Base-by-base conservation (phyloP, 2,888 invertebrate species). In the Serripes groenlandicus region DNA sequence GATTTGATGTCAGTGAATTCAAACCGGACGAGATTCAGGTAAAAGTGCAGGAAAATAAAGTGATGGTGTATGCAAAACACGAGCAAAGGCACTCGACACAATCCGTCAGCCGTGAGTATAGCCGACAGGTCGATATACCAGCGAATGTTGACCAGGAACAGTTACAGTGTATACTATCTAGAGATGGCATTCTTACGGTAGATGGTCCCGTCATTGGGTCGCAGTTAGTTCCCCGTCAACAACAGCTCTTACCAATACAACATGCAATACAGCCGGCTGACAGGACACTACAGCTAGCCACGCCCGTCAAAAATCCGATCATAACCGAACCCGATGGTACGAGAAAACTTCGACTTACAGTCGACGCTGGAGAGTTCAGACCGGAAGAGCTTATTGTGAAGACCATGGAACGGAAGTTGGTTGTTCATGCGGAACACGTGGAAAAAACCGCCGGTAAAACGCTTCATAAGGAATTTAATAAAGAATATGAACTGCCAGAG, bases 401-500 rank as follows among this genome's bases (percentile, higher is more conserved):
- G 86, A 94, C 94, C 4, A 92, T 93, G 83, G 94, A 94, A 74
- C 89, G 90, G 83, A 94, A 94, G 85, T 84, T 94, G 54, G 89
- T 93, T 54, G 93, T 94, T 18, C 92, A 92, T 64, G 94, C 94
- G 1, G 91, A 92, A 64, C 94, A 94, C 83, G 94, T 94, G 76
- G 94, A 93, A 86, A 92, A 92, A 78, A 86, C 89, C 15, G 90
- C 91, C 2, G 94, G 93, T 7, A 85, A 93, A 35, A 93, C 93
- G 21, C 90, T 94, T 71, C 92, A 93, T 83, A 93, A 93, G 75
- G 94, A 94, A 78, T 94, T 94, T 82, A 94, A 93, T 80, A 93
- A 94, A 76, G 94, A 94, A 81, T 94, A 94, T 81, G 94, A 94
- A 78, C 88, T 94, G 34, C 94, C 94, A 1, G 93, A 93, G 58